Conservation (phyloP, 2,888 invertebrate species). For the Heliconius hortense region DNA sequence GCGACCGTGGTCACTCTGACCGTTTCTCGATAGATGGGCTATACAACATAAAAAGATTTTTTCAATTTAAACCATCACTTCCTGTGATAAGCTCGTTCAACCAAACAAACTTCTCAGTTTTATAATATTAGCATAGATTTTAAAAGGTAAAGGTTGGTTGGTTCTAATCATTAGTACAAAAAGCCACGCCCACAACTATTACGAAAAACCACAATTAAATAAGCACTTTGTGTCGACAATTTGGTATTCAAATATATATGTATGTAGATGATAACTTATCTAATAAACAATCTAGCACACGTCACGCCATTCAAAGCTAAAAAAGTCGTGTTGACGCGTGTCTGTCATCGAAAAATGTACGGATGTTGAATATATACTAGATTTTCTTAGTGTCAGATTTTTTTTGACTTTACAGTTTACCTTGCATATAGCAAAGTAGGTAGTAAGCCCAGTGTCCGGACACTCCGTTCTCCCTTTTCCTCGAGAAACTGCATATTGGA, state of each 20-base stretch:
- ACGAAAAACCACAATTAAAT: neutral
- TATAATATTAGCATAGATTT: too few relatives aligned
- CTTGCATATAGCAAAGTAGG: neutral
- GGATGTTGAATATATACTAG: neutral
- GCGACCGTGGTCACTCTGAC: too few relatives aligned
- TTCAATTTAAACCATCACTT: too few relatives aligned
- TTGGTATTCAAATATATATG: constrained; percentile 24
- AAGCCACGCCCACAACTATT: constrained; percentile 1
- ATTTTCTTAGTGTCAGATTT: neutral
- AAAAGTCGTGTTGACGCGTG: constrained; percentile 33
- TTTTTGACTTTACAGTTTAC: neutral
- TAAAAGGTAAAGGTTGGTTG: neutral
- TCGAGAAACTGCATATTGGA: neutral
- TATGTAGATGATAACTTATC: constrained; percentile 18
- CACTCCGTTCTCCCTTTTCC: neutral
- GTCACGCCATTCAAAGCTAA: constrained; percentile 36
- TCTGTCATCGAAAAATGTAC: neutral
- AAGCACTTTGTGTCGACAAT: constrained; percentile 2
- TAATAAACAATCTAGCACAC: constrained; percentile 29
- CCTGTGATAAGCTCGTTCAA: too few relatives aligned
- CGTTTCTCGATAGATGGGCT: too few relatives aligned
- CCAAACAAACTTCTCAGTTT: too few relatives aligned
- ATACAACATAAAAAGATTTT: too few relatives aligned
- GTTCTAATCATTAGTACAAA: neutral
- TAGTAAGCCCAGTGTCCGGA: neutral